Evolutionary conservation across 1,140 invertebrate genomes (phyloP).

Genomic region (Drosophila mojavensis): DNA sequence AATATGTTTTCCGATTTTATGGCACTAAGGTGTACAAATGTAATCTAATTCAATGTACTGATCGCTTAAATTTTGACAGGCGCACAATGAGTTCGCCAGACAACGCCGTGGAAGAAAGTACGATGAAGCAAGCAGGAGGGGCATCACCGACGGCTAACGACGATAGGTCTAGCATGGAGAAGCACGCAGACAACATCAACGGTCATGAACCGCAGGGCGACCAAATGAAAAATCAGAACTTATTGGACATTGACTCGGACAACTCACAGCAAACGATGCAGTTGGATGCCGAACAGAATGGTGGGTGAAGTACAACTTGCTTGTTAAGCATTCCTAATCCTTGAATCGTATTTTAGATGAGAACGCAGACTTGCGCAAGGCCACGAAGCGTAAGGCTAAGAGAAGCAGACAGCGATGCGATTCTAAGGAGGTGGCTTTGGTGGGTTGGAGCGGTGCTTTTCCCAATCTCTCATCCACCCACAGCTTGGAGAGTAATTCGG

Average conservation of each 20-base stretch:
- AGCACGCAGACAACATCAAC: background rate
- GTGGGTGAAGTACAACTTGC: background rate
- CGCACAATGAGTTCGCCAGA: conserved; percentile 39
- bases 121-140: background rate
- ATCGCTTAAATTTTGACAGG: background rate
- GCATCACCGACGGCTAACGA: background rate
- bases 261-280: background rate
- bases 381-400: conserved; percentile 30
- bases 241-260: background rate
- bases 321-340: background rate
- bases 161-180: background rate
- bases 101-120: conserved; percentile 21
- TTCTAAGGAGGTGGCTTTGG: conserved; percentile 31
- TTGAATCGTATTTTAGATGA: background rate
- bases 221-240: background rate
- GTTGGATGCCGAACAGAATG: background rate
- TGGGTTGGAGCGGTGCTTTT: conserved; percentile 40
- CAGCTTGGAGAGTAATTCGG: conserved; percentile 37
- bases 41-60: too few species aligned
- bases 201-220: background rate
- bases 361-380: background rate
- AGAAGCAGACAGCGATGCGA: conserved; percentile 13
- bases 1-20: too few species aligned
- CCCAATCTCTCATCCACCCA: conserved; percentile 38
- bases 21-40: too few species aligned